phyloP scores from a whole-genome alignment of 2,888 invertebrate species.

The Drosophila niveifrons region DNA sequence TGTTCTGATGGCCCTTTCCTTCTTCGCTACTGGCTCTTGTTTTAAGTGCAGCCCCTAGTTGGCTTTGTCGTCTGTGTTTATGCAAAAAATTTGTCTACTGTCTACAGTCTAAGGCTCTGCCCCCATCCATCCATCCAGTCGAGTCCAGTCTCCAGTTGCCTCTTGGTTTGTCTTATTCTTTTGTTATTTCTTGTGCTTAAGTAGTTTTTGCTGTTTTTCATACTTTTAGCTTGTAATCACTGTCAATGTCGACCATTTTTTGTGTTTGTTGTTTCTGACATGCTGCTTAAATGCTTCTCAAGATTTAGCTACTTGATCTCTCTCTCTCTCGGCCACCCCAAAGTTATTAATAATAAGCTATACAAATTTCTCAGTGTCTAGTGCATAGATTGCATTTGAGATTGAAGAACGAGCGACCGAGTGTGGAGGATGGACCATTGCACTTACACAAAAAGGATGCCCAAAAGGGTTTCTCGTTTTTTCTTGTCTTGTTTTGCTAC shows the following conservation, averaged over 20 bases:
- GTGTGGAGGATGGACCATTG: constrained; percentile 39
- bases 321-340: constrained; percentile 72
- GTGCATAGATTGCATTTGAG: constrained; percentile 56
- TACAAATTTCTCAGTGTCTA: constrained; percentile 79
- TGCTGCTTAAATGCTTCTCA: constrained; percentile 79
- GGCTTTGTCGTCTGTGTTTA: constrained; percentile 81
- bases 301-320: constrained; percentile 82
- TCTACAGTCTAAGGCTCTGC: constrained; percentile 47
- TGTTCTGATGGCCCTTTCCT: constrained; percentile 27
- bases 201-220: constrained; percentile 82
- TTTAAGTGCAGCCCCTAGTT: constrained; percentile 78
- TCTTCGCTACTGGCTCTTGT: constrained; percentile 57
- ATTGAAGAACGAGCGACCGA: constrained; percentile 18
- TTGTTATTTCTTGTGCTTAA: constrained; percentile 81
- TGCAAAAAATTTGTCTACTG: constrained; percentile 81
- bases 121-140: constrained; percentile 6
- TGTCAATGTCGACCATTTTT: constrained; percentile 76
- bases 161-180: constrained; percentile 46
- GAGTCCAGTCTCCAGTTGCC: not conserved
- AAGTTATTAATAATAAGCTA: constrained; percentile 81
- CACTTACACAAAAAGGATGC: constrained; percentile 60
- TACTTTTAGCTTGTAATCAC: constrained; percentile 81
- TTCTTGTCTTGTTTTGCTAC: constrained; percentile 23
- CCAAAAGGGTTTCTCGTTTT: constrained; percentile 48
- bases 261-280: constrained; percentile 76